Percentiles rank a stretch among this genome's conserved stretches.
Conservation (phyloP, 2,113 vertebrate species). For the Apodemus sylvaticus region DNA sequence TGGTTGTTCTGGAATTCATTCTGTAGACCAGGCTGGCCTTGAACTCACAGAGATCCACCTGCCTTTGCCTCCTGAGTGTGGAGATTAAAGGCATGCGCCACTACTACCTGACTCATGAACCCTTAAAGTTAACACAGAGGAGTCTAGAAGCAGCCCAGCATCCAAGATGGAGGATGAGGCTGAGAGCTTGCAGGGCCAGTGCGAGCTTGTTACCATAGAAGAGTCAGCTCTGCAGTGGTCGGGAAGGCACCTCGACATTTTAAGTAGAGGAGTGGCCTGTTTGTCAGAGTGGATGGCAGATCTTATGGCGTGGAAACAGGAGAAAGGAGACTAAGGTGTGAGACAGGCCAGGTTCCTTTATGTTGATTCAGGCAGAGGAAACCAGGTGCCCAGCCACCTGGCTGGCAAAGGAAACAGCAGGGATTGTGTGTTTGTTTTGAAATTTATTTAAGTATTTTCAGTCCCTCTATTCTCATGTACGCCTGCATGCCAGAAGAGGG, state of each 20-base stretch:
- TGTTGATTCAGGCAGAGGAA: not conserved
- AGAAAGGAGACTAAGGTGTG: not conserved
- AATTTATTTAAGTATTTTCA: too few species aligned
- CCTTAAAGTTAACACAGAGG: not conserved
- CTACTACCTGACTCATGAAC: not conserved
- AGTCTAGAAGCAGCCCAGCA: not conserved
- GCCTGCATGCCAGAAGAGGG: too few species aligned
- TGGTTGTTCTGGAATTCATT: not conserved
- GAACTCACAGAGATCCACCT: not conserved
- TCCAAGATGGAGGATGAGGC: not conserved
- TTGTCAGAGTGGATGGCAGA: not conserved
- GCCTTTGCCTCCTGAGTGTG: not conserved
- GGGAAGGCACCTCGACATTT: not conserved
- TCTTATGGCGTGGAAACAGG: not conserved
- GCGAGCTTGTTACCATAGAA: not conserved
- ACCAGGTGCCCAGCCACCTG: not conserved
- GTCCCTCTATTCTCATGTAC: too few species aligned
- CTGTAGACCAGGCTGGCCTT: not conserved
- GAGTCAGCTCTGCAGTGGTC: not conserved
- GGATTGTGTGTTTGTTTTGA: not conserved
- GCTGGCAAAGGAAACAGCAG: not conserved
- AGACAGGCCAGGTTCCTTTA: not conserved
- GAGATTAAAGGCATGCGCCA: not conserved
- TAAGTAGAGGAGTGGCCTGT: not conserved
- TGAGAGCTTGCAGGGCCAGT: not conserved